These are phyloP conservation scores for Cheumatopsyche charites DNA, from an alignment of 1,140 invertebrate species.

Conservation along the genomic window DNA sequence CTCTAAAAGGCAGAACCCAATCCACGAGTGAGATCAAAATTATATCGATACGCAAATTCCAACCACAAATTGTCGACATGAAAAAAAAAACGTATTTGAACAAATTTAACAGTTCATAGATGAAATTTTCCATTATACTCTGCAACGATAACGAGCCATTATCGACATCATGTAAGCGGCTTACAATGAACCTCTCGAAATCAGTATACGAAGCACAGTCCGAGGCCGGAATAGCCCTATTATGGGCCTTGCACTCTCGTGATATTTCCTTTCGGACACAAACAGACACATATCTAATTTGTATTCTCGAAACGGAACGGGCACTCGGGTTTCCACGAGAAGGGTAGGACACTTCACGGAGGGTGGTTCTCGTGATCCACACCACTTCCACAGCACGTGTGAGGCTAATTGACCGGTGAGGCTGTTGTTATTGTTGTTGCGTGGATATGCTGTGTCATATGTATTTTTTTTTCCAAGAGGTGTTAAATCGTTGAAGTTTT, in stretches of 20 bases:
- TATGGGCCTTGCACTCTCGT: background rate
- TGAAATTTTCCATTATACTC: no score
- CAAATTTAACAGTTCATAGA: no score
- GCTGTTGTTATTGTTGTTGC: conserved; percentile 9
- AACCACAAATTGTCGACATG: no score
- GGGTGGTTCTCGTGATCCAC: no score
- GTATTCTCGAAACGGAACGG: conserved; percentile 29
- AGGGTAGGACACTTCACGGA: no score
- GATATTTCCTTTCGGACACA: conserved; percentile 27
- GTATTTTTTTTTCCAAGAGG: no score
- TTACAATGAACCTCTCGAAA: background rate
- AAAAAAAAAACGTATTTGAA: no score
- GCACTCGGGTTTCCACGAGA: conserved; percentile 20
- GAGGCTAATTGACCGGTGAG: conserved; percentile 39
- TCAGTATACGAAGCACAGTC: background rate
- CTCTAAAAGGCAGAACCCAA: no score
- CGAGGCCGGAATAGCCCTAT: background rate
- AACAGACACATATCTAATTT: conserved; percentile 34
- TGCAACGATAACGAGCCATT: no score
- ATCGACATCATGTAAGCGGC: background rate
- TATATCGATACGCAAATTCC: no score
- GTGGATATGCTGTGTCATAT: conserved; percentile 24
- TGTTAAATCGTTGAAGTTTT: no score
- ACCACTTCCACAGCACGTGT: conserved; percentile 29
- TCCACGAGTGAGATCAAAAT: no score